These are phyloP conservation scores for Drosophila anomalipes DNA, from an alignment of 2,888 invertebrate species.

Conservation along the genomic window DNA sequence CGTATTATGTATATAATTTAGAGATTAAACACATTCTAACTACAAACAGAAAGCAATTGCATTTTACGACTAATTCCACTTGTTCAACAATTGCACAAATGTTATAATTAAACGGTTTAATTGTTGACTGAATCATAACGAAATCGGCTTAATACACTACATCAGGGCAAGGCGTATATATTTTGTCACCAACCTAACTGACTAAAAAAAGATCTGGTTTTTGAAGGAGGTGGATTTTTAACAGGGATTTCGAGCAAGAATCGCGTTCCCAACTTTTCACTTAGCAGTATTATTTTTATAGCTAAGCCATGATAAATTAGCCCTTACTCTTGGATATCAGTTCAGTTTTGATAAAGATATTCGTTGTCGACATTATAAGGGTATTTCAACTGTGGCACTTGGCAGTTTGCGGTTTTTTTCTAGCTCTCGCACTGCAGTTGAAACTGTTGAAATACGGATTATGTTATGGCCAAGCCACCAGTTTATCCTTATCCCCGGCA, in stretches of 20 bases:
- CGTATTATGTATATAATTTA: neutral
- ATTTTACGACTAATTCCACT: constrained; percentile 5
- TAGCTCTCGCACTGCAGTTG: constrained; percentile 4
- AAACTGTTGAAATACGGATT: constrained; percentile 20
- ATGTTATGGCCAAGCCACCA: constrained; percentile 2
- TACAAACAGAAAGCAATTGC: neutral
- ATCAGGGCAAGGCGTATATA: no score
- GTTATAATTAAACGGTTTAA: constrained; percentile 17
- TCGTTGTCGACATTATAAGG: neutral
- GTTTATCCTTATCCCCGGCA: no score
- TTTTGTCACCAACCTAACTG: no score
- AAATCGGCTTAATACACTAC: constrained; percentile 17
- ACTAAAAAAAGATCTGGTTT: no score
- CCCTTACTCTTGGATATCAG: neutral
- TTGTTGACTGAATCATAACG: constrained; percentile 6
- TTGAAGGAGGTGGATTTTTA: neutral
- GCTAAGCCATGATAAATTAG: neutral
- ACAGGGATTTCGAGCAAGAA: neutral
- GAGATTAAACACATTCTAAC: no score
- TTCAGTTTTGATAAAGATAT: neutral
- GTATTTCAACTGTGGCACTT: neutral
- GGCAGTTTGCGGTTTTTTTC: neutral
- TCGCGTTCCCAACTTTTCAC: neutral
- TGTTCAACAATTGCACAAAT: neutral
- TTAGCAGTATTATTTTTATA: neutral